These are phyloP conservation scores for Cephus nigrinus DNA, from an alignment of 2,888 invertebrate genomes.

Conservation along the genomic window DNA sequence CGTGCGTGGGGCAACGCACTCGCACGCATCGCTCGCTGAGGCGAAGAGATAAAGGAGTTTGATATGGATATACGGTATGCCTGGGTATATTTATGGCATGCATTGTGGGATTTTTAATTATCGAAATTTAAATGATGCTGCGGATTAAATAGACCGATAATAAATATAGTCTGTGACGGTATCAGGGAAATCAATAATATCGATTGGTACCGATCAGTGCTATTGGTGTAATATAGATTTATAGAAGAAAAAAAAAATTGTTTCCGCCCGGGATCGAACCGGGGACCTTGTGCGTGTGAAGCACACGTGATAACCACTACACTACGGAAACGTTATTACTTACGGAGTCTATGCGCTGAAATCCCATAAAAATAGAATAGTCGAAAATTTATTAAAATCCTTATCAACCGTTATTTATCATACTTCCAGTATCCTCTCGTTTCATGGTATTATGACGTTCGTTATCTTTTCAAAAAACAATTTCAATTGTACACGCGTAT, in stretches of 20 bases:
- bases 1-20: conserved; percentile 35
- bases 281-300: conserved; percentile 75
- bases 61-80: neutral
- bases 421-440: no score
- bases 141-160: neutral
- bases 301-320: conserved; percentile 85
- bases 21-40: conserved; percentile 35
- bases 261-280: conserved; percentile 59
- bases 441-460: neutral
- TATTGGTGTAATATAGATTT: neutral
- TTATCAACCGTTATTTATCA: no score
- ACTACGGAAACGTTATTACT: conserved; percentile 72
- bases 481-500: neutral
- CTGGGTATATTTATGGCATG: neutral
- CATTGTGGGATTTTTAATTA: neutral
- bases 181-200: neutral
- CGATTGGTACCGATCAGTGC: neutral
- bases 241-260: conserved; percentile 21
- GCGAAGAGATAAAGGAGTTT: conserved; percentile 47
- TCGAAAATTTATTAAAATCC: no score
- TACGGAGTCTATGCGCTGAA: neutral
- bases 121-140: neutral
- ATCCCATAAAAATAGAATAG: neutral
- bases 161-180: neutral
- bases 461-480: neutral